Evolutionary conservation across 2,888 invertebrate species (phyloP).

Genomic region (Pachliopta kotzebuea): DNA sequence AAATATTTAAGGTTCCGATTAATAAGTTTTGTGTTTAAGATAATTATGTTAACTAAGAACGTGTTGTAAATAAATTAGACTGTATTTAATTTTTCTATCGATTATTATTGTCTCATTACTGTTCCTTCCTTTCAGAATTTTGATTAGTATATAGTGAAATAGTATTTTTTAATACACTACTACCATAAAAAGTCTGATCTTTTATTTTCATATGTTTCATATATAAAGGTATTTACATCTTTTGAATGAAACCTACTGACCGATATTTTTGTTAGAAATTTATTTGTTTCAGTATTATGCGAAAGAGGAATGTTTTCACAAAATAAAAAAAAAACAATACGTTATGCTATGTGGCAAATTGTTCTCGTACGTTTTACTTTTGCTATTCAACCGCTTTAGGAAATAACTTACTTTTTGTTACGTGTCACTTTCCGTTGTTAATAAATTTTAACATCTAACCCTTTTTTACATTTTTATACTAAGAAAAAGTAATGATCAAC

Average conservation of each 20-base stretch:
- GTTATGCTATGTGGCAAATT: slow-evolving; percentile 2
- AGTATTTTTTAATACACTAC: no score
- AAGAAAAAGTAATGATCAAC: no score
- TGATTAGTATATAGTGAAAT: no score
- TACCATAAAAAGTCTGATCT: neutral
- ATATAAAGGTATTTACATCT: neutral
- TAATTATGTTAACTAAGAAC: neutral
- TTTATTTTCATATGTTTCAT: neutral
- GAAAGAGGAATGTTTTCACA: neutral
- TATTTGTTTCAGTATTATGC: neutral
- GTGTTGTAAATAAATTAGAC: no score
- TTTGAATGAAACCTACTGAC: slow-evolving; percentile 10
- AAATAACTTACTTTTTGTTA: neutral
- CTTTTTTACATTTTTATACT: no score
- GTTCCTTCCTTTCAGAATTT: no score
- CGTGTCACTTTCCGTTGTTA: neutral
- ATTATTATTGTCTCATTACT: no score
- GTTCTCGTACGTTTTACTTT: neutral
- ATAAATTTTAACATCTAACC: no score
- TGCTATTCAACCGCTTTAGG: neutral
- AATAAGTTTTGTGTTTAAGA: neutral
- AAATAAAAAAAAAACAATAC: slow-evolving; percentile 12
- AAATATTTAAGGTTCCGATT: neutral
- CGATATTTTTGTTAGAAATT: slow-evolving; percentile 1
- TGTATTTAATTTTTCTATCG: no score